Evolutionary conservation across 2,888 invertebrate species (phyloP).

Genomic region (Rhingia rostrata): DNA sequence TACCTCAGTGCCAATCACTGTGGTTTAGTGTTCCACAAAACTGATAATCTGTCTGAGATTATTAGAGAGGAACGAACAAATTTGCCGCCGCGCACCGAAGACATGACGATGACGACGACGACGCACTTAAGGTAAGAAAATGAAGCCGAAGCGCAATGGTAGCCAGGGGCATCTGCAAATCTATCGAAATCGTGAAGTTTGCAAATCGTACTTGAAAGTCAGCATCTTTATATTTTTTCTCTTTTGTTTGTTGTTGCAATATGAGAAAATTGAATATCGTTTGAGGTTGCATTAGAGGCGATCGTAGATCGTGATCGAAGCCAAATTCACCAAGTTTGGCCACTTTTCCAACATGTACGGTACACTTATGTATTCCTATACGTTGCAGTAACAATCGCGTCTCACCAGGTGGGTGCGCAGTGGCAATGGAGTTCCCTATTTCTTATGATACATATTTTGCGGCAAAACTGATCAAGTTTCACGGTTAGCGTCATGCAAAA

Average conservation of each 20-base stretch:
- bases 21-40: constrained; percentile 66
- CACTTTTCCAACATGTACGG: constrained; percentile 36
- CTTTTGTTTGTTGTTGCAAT: constrained; percentile 32
- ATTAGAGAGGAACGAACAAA: constrained; percentile 58
- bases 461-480: constrained; percentile 57
- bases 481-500: constrained; percentile 48
- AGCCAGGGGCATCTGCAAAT: constrained; percentile 35
- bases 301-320: constrained; percentile 61
- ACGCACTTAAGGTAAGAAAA: constrained; percentile 56
- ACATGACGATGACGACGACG: constrained; percentile 28
- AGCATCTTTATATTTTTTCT: constrained; percentile 6
- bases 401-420: constrained; percentile 31
- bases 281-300: constrained; percentile 61
- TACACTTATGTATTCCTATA: not conserved
- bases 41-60: constrained; percentile 51
- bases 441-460: constrained; percentile 59
- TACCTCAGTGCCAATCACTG: constrained; percentile 51
- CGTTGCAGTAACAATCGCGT: not conserved
- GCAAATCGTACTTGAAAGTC: constrained; percentile 59
- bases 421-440: constrained; percentile 17
- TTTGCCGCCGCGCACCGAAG: not conserved
- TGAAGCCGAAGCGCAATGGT: not conserved
- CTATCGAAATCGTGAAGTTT: constrained; percentile 66
- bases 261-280: constrained; percentile 64
- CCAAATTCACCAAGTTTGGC: constrained; percentile 36